These are phyloP conservation scores for Nannospalax galili DNA, from an alignment of 2,113 vertebrate species.

Conservation along the genomic window DNA sequence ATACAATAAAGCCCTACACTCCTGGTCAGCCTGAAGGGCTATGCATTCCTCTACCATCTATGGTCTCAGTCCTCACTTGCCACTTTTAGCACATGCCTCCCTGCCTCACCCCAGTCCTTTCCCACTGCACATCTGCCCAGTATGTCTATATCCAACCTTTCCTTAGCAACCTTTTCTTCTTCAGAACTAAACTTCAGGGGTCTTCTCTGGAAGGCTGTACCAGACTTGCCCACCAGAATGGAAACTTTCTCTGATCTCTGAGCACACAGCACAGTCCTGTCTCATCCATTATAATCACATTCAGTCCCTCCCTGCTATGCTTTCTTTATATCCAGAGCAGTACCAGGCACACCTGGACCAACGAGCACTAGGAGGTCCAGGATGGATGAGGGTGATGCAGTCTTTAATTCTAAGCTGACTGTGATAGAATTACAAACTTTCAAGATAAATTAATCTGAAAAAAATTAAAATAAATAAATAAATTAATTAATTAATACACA, in stretches of 20 bases:
- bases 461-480: no score
- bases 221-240: neutral
- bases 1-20: neutral
- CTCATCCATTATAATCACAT: no score
- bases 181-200: slow-evolving; percentile 12
- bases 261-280: neutral
- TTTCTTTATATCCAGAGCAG: neutral
- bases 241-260: neutral
- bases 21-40: neutral
- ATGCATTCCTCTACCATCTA: accelerated
- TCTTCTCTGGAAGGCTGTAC: neutral
- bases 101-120: neutral
- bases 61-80: accelerated
- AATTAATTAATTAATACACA: no score
- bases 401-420: neutral
- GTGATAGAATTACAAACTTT: neutral
- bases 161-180: neutral
- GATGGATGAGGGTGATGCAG: neutral
- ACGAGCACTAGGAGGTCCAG: neutral
- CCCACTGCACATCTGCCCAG: accelerated
- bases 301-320: no score
- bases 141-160: accelerated
- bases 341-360: accelerated
- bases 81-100: neutral
- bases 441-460: neutral